A percentile compares a stretch with the other conserved stretches of the same genome.
Conservation (phyloP, 1,140 invertebrate genomes). For the Maniola jurtina region DNA sequence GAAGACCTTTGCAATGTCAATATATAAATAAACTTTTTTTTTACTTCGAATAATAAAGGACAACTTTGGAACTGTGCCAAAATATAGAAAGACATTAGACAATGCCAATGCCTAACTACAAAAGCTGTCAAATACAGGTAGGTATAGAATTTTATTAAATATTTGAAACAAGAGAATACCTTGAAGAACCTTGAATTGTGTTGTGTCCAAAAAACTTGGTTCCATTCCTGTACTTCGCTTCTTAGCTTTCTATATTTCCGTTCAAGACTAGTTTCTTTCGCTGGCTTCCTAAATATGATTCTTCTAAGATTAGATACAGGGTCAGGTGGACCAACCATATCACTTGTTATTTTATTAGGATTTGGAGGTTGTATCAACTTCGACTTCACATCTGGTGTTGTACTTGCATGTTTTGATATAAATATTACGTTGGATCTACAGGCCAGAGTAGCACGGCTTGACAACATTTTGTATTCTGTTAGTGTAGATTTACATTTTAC, state of each 20-base stretch:
- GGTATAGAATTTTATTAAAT: too few species aligned
- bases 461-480: slow-evolving; percentile 2
- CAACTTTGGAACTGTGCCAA: too few species aligned
- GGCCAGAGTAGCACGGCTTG: slow-evolving; percentile 9
- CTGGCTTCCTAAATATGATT: slow-evolving; percentile 82
- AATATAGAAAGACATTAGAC: too few species aligned
- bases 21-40: too few species aligned
- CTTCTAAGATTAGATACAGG: slow-evolving; percentile 87
- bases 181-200: slow-evolving; percentile 86
- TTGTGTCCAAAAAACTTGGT: slow-evolving; percentile 88
- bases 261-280: slow-evolving; percentile 83
- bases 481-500: background rate
- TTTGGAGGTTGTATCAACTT: slow-evolving; percentile 59
- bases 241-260: slow-evolving; percentile 82
- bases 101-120: too few species aligned
- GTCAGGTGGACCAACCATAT: slow-evolving; percentile 88
- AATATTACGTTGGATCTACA: slow-evolving; percentile 4
- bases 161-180: slow-evolving; percentile 46
- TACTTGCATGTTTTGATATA: slow-evolving; percentile 33
- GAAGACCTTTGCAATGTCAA: too few species aligned
- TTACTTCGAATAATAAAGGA: too few species aligned
- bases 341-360: slow-evolving; percentile 58
- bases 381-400: slow-evolving; percentile 47
- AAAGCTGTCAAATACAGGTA: too few species aligned
- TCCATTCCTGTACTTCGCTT: slow-evolving; percentile 87